Conservation (phyloP, 1,140 invertebrate species). For the Drosophila mayri region DNA sequence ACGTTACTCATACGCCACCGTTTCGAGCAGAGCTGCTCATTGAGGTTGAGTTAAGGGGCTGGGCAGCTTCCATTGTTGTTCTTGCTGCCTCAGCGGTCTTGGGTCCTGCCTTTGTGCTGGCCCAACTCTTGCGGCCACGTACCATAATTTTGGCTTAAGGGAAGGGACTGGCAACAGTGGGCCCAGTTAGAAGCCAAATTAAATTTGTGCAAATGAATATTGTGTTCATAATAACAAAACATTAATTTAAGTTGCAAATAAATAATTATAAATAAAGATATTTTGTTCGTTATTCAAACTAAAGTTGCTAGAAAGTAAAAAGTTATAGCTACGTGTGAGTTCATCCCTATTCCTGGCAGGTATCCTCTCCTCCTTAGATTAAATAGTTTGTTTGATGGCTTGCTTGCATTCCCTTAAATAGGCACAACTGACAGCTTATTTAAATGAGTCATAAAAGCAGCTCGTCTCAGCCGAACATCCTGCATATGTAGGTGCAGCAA, state of each 20-base stretch:
- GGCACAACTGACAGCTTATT: constrained; percentile 58
- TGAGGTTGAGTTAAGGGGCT: constrained; percentile 72
- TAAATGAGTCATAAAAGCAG: constrained; percentile 51
- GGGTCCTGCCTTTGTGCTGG: constrained; percentile 29
- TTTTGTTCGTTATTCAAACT: neutral
- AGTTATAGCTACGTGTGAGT: neutral
- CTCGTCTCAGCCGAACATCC: neutral
- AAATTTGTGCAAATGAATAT: constrained; percentile 3
- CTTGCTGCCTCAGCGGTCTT: constrained; percentile 31
- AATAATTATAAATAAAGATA: neutral
- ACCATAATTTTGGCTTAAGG: neutral
- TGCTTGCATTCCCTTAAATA: constrained; percentile 33
- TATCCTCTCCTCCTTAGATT: neutral
- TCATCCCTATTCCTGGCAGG: no score
- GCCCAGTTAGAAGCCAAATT: neutral
- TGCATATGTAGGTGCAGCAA: constrained; percentile 24
- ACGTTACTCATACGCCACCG: constrained; percentile 75
- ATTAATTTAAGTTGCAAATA: neutral
- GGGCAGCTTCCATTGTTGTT: constrained; percentile 51
- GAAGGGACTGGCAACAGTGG: constrained; percentile 6
- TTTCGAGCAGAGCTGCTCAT: constrained; percentile 53
- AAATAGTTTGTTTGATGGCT: constrained; percentile 5
- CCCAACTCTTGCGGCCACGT: constrained; percentile 14
- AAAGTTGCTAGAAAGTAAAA: neutral
- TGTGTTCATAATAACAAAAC: neutral